Conservation (phyloP, 2,888 invertebrate genomes). For the Athrips mouffetella region DNA sequence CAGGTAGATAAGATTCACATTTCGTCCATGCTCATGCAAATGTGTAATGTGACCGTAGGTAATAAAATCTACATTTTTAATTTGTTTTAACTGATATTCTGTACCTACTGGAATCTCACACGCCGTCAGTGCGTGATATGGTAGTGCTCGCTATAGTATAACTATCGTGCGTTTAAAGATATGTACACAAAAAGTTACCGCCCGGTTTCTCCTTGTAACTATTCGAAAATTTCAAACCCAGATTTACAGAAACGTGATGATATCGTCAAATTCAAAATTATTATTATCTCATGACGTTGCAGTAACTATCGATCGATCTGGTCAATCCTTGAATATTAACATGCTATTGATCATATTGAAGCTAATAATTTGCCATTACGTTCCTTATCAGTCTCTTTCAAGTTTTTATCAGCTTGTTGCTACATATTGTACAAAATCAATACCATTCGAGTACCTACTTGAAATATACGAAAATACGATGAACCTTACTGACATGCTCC, state of each 20-base stretch:
- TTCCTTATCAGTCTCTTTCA: background rate
- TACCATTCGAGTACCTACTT: too few relatives aligned
- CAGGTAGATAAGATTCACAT: background rate
- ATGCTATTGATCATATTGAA: background rate
- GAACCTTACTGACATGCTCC: too few relatives aligned
- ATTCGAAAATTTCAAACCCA: too few relatives aligned
- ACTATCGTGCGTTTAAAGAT: too few relatives aligned
- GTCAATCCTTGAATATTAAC: background rate
- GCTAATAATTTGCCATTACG: background rate
- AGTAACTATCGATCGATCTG: too few relatives aligned
- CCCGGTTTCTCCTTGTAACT: background rate
- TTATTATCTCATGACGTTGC: too few relatives aligned
- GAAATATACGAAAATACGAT: too few relatives aligned
- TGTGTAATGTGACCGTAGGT: constrained; percentile 6
- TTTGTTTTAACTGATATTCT: background rate
- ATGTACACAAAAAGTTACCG: background rate
- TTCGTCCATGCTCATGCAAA: constrained; percentile 7
- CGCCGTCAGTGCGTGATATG: constrained; percentile 10
- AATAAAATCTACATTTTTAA: constrained; percentile 6
- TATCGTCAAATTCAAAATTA: too few relatives aligned
- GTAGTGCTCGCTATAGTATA: background rate
- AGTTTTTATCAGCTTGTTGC: background rate
- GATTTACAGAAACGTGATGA: too few relatives aligned
- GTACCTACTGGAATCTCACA: constrained; percentile 5
- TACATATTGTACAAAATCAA: too few relatives aligned